Evolutionary conservation across 2,888 invertebrate species (phyloP), one percentile per base, ranked within the genome.

Genomic region (Gymnocheta viridis): DNA sequence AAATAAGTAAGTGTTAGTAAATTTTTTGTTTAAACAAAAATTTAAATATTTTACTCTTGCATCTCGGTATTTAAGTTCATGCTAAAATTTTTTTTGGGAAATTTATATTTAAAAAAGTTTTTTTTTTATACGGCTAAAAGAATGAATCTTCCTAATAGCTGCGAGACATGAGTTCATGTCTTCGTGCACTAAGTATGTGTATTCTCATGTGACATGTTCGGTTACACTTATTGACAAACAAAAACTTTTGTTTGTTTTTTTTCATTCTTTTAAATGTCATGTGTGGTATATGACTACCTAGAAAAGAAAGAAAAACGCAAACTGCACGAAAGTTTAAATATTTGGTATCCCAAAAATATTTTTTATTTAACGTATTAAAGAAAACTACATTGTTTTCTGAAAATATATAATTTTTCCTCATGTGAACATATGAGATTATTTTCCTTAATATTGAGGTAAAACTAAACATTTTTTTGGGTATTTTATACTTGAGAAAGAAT

Each of bases 131-230:
- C 4, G n/a, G 7, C 7, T 4, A 14, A 32, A 12, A 4, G 35
- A 29, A 19, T 6, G 38, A 69, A 58, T 24, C n/a, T 44, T n/a
- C 17, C 7, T 49, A 60, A 62, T 24, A 17, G 47, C 2, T 62
- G 2, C 4, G 5, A 51, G 17, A n/a, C 62, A 41, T 51, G 51
- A 64, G 62, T 62, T 38, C 73, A 64, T 62, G 62, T 38, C 1
- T 51, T 10, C 19, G 14, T 70, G 38, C 1, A 14, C 9, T 38
- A 58, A 44, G n/a, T 70, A 29, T 41, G 24, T 49, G 38, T 64
- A 79, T 64, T 66, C 72, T 17, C 78, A 27, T 74, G 82, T 14
- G 73, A 82, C 73, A 79, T 82, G 69, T 70, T 69, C 17, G 62
- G 60, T 58, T 79, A 69, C 54, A 79, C 62, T 79, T 74, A 78